Conservation (phyloP, 2,888 invertebrate genomes). For the Oxycera nigricornis region DNA sequence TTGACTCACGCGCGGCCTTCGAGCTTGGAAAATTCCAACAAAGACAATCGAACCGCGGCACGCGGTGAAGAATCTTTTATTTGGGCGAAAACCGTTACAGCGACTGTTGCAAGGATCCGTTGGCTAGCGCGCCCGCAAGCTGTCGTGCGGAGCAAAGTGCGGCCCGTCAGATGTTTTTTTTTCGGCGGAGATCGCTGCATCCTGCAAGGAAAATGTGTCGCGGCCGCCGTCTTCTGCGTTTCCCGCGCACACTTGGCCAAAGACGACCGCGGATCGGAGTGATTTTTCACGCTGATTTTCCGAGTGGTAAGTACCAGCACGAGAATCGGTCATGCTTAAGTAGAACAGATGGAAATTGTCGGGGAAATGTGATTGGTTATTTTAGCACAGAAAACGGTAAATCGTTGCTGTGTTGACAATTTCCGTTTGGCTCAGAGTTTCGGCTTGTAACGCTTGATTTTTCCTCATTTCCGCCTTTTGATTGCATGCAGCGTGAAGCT, state of each 20-base stretch:
- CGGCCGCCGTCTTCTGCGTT: not conserved
- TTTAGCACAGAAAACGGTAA: too few relatives aligned
- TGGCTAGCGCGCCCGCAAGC: not conserved
- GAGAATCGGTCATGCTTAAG: not conserved
- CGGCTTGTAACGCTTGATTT: too few relatives aligned
- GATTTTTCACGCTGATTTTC: conserved; percentile 16
- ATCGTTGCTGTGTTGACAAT: too few relatives aligned
- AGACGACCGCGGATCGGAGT: not conserved
- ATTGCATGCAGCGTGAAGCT: too few relatives aligned
- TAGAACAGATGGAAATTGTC: too few relatives aligned
- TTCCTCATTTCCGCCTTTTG: too few relatives aligned
- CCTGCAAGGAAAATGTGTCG: not conserved
- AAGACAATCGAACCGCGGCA: too few relatives aligned
- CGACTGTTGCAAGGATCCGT: too few relatives aligned
- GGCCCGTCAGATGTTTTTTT: not conserved
- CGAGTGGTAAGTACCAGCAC: conserved; percentile 13
- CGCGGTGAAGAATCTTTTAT: too few relatives aligned
- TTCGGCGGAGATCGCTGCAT: not conserved
- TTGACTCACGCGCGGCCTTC: not conserved
- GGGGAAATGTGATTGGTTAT: too few relatives aligned
- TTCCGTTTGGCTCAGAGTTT: too few relatives aligned
- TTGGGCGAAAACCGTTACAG: too few relatives aligned
- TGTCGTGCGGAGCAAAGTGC: not conserved
- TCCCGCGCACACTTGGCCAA: not conserved
- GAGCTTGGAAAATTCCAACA: not conserved